Conservation (phyloP, 2,113 vertebrate species). For the Typhlomys cinereus region DNA sequence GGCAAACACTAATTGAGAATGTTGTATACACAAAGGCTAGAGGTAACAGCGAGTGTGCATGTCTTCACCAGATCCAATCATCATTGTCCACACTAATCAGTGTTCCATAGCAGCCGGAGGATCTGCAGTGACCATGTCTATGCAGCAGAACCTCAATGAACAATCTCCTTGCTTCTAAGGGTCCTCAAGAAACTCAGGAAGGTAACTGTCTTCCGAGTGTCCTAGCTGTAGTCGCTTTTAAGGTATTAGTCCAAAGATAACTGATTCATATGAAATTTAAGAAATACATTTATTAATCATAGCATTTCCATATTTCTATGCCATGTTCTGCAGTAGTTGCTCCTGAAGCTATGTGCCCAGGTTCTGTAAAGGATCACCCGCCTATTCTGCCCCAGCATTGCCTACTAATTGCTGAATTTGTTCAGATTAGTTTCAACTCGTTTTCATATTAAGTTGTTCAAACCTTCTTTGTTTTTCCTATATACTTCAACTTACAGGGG, state of each 20-base stretch:
- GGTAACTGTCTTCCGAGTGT: not conserved
- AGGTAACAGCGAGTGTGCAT: not conserved
- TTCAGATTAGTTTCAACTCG: not conserved
- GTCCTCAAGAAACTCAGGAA: not conserved
- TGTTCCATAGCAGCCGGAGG: accelerated
- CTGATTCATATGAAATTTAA: conserved; percentile 41
- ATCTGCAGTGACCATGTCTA: too few species aligned
- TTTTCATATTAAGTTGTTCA: not conserved
- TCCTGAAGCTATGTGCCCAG: not conserved
- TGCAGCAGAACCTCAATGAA: too few species aligned
- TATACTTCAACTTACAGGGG: not conserved
- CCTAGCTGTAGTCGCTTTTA: not conserved
- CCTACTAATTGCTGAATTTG: not conserved
- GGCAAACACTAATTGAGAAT: not conserved
- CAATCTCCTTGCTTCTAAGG: not conserved
- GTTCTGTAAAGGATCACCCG: not conserved
- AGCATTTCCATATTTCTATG: conserved; percentile 14
- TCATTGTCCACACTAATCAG: not conserved
- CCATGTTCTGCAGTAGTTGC: not conserved
- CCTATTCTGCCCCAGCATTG: not conserved
- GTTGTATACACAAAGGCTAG: not conserved
- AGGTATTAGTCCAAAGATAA: conserved; percentile 35
- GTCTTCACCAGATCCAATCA: not conserved
- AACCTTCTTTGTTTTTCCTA: not conserved
- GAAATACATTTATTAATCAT: conserved; percentile 45